Percentiles rank a stretch among this genome's conserved stretches.
Evolutionary conservation across 2,888 invertebrate species (phyloP).

Genomic region (Maniola hyperantus): DNA sequence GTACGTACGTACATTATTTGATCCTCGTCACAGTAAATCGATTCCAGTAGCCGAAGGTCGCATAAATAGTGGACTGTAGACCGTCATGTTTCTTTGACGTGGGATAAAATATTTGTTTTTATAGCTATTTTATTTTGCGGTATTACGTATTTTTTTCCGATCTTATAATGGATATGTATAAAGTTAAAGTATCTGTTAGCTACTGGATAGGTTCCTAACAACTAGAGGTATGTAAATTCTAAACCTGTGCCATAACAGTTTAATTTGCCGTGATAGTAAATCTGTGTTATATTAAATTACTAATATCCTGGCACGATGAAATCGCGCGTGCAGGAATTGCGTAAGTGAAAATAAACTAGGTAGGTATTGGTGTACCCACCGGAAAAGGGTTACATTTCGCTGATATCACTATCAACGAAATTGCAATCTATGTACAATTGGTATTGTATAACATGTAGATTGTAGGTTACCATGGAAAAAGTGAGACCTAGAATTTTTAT

Average conservation of each 20-base stretch:
- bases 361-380: neutral
- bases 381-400: slow-evolving; percentile 18
- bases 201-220: too few relatives aligned
- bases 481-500: neutral
- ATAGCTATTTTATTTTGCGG: neutral
- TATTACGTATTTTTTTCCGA: neutral
- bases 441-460: too few relatives aligned
- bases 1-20: slow-evolving; percentile 32
- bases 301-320: slow-evolving; percentile 14
- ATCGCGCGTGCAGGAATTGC: neutral
- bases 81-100: neutral
- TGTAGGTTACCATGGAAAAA: neutral
- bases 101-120: neutral
- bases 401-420: neutral
- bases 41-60: slow-evolving; percentile 32
- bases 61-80: slow-evolving; percentile 15
- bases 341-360: slow-evolving; percentile 6
- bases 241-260: neutral
- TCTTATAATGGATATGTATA: too few relatives aligned
- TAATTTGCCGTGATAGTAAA: slow-evolving; percentile 1
- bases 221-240: too few relatives aligned
- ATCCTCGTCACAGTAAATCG: slow-evolving; percentile 26
- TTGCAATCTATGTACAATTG: neutral
- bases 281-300: slow-evolving; percentile 10
- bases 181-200: too few relatives aligned